phyloP scores from a whole-genome alignment of 1,140 invertebrate genomes.

The Anadara kagoshimensis region DNA sequence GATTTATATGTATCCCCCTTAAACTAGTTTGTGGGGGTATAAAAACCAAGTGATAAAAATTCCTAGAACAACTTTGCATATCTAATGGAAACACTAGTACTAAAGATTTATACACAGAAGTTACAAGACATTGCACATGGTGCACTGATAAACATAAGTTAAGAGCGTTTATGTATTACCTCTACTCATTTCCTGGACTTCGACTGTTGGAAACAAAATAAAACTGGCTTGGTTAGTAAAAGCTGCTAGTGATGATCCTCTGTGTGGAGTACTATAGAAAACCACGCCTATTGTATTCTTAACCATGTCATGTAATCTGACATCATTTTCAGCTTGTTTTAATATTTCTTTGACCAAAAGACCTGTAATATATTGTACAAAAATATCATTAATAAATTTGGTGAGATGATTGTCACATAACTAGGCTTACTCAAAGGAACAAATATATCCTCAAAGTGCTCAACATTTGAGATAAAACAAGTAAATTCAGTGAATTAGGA shows the following conservation, averaged over 20 bases:
- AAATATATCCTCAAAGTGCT: background rate
- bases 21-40: no score
- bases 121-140: no score
- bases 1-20: no score
- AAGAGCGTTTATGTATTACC: background rate
- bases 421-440: background rate
- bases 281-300: constrained; percentile 83
- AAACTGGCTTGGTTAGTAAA: constrained; percentile 74
- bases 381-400: no score
- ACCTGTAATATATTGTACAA: constrained; percentile 67
- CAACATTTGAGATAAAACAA: no score
- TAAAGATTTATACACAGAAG: no score
- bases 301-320: constrained; percentile 74
- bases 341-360: constrained; percentile 87
- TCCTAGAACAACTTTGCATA: no score
- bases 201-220: constrained; percentile 84
- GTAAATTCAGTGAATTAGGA: no score
- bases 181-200: constrained; percentile 83
- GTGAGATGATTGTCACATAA: background rate
- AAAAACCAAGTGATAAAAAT: no score
- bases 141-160: background rate
- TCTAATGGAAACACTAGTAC: no score
- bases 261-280: constrained; percentile 88
- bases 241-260: constrained; percentile 82
- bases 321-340: constrained; percentile 75